Base-by-base conservation (phyloP, 2,888 invertebrate species). In the Pristionchus exspectatus region DNA sequence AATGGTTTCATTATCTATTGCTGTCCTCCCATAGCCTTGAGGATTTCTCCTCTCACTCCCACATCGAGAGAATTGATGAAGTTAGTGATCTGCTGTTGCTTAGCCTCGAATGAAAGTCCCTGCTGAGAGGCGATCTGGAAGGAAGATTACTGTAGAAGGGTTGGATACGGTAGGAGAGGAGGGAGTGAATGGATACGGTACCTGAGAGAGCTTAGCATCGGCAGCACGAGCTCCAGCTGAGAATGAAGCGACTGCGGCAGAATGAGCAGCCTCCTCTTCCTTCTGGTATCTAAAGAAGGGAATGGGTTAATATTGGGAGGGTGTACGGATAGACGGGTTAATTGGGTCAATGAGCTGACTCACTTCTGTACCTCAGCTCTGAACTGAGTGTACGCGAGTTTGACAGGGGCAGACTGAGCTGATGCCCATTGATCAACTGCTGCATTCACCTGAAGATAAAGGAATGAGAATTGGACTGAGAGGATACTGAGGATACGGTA, bases 261-360 rank as follows among this genome's bases (percentile, higher is more conserved):
- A 72, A 88, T 94, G 94, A 54, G 94, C 94, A 24, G 91, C 91
- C 90, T 94, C 93, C 54, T 93, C 94, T 83, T 92, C 90, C 27
- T 89, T 86, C 89, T 93, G 91, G 59, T 91, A 91, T 38, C 69
- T 90, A 54, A 66, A 27, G 66, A 63, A n/a, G 63, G 66, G 24
- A n/a, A n/a, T 2, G 69, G 69, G 5, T n/a, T 69, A n/a, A 2
- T 1, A 4, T 27, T 10, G n/a, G 18, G 69, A 27, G 2, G 69
- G 27, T 30, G 69, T 30, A 30, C 27, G n/a, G 69, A 38, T 69
- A 69, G 69, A n/a, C 38, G 38, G 38, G 38, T 38, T 38, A 59
- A 59, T 21, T 59, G 24, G 59, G 59, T 59, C 18, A 59, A 59
- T 24, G 59, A 59, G 21, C 72, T n/a, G n/a, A 74, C 83, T 89